These are phyloP conservation scores for Dysdera silvatica DNA, from an alignment of 1,140 invertebrate genomes.

Conservation along the genomic window DNA sequence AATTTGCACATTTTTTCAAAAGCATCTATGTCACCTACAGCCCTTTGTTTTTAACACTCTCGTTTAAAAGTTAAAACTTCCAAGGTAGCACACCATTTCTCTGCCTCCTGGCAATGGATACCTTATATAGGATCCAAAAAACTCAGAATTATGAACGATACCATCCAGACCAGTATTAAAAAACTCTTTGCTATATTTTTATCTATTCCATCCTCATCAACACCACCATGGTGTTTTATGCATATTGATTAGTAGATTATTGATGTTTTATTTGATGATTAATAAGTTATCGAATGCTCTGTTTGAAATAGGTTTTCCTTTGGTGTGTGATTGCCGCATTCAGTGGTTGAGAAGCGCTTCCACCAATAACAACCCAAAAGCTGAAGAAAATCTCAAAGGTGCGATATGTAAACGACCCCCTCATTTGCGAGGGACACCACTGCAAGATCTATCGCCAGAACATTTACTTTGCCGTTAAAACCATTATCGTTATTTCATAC, in stretches of 20 bases:
- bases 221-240: background rate
- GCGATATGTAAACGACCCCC: slow-evolving; percentile 8
- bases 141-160: too few relatives aligned
- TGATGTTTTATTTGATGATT: too few relatives aligned
- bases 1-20: too few relatives aligned
- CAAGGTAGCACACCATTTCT: too few relatives aligned
- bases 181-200: background rate
- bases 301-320: slow-evolving; percentile 9
- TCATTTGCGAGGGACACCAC: slow-evolving; percentile 4
- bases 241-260: background rate
- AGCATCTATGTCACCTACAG: too few relatives aligned
- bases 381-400: background rate
- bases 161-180: too few relatives aligned
- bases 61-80: too few relatives aligned
- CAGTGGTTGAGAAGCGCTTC: slow-evolving; percentile 4
- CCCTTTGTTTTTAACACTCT: too few relatives aligned
- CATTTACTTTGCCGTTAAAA: too few relatives aligned
- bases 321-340: slow-evolving; percentile 3
- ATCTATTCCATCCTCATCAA: background rate
- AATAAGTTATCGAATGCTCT: background rate
- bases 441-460: slow-evolving; percentile 8
- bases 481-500: too few relatives aligned
- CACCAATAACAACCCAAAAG: background rate
- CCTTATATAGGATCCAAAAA: too few relatives aligned
- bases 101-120: too few relatives aligned